Evolutionary conservation across 2,113 vertebrate species (phyloP).

Genomic region (Polypterus bichir): DNA sequence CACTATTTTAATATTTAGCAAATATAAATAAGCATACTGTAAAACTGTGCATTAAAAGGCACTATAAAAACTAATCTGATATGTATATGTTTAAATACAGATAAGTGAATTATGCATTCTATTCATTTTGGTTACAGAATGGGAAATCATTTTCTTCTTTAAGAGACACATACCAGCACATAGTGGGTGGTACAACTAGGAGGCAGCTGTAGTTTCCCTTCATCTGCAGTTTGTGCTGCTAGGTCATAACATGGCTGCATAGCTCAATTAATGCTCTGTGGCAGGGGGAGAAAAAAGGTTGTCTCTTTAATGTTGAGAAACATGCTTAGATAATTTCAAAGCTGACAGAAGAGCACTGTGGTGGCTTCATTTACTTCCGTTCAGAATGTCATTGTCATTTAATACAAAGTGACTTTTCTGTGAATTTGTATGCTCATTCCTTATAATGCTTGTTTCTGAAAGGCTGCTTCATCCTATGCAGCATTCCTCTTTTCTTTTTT

Average conservation of each 20-base stretch:
- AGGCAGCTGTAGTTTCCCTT: conserved; percentile 13
- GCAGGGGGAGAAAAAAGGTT: conserved; percentile 46
- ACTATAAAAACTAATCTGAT: too few relatives aligned
- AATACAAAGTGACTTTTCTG: conserved; percentile 39
- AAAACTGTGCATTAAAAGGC: too few relatives aligned
- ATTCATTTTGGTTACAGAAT: too few relatives aligned
- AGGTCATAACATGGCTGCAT: conserved; percentile 38
- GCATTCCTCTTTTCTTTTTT: conserved; percentile 13
- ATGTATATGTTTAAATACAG: too few relatives aligned
- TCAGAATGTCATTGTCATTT: conserved; percentile 53
- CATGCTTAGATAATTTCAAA: conserved; percentile 66
- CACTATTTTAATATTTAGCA: too few relatives aligned
- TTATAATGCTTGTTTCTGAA: conserved; percentile 20
- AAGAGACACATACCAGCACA: neutral
- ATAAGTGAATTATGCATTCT: too few relatives aligned
- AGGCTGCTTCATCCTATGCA: conserved; percentile 14
- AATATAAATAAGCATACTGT: too few relatives aligned
- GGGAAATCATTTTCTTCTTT: too few relatives aligned
- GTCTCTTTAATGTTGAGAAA: conserved; percentile 53
- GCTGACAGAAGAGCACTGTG: conserved; percentile 61
- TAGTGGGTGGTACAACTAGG: neutral
- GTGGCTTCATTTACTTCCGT: conserved; percentile 60
- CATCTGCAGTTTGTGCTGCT: conserved; percentile 24
- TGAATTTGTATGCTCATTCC: conserved; percentile 28
- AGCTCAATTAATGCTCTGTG: conserved; percentile 58